Percentiles rank a stretch among this genome's conserved stretches.
Evolutionary conservation across 2,797 vertebrate species (phyloP).

Genomic region (Falco biarmicus): DNA sequence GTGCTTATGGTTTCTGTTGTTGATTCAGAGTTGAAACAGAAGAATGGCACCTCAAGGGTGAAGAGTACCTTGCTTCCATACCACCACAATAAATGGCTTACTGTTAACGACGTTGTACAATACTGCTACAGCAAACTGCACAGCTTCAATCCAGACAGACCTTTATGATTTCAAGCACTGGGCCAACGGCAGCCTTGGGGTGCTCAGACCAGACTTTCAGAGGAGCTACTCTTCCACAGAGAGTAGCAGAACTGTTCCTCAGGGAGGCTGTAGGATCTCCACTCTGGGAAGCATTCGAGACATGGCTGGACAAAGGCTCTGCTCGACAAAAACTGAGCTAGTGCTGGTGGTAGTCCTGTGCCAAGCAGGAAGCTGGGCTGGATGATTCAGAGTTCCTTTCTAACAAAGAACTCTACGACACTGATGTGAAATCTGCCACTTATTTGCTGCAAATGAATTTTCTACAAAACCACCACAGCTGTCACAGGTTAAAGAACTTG

Average conservation of each 20-base stretch:
- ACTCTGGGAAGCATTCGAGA: neutral
- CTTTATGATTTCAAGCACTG: neutral
- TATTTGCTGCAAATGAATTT: neutral
- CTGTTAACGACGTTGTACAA: fast-evolving
- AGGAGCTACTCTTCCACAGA: neutral
- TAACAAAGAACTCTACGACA: neutral
- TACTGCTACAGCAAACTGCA: neutral
- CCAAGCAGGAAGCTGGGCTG: constrained; percentile 1
- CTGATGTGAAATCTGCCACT: neutral
- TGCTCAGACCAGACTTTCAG: neutral
- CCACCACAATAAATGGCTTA: neutral
- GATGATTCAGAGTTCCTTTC: neutral
- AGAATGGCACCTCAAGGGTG: neutral
- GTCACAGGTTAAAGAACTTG: neutral
- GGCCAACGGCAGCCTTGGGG: neutral
- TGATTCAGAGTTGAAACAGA: neutral
- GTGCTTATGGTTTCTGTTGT: neutral
- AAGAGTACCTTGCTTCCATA: neutral
- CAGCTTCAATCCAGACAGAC: neutral
- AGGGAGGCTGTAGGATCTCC: neutral
- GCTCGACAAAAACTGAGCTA: neutral
- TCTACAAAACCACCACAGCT: neutral
- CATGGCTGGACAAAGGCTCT: neutral
- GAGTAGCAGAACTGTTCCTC: neutral
- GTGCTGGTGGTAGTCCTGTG: neutral